Percentiles rank a stretch among this genome's conserved stretches.
Evolutionary conservation across 2,888 invertebrate genomes (phyloP).

Genomic region (Pterostichus madidus): DNA sequence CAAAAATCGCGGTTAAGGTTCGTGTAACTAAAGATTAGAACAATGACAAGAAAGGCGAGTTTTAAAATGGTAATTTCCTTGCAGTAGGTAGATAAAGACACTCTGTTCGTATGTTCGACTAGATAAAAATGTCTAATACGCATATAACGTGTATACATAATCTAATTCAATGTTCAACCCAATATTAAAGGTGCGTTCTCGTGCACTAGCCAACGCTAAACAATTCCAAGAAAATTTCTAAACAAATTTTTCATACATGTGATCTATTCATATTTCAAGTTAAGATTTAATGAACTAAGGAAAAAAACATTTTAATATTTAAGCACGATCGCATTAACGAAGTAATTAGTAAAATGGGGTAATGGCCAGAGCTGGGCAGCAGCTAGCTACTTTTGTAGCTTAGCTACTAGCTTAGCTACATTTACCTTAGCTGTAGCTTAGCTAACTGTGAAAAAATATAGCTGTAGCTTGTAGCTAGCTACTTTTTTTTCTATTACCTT

Average conservation of each 20-base stretch:
- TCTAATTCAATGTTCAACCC: constrained; percentile 7
- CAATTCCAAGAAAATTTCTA: constrained; percentile 49
- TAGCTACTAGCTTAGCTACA: too few relatives aligned
- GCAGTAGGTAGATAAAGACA: constrained; percentile 36
- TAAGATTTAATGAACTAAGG: constrained; percentile 34
- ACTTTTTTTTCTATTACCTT: too few relatives aligned
- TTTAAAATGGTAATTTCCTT: constrained; percentile 20
- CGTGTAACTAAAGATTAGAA: neutral
- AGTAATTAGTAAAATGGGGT: too few relatives aligned
- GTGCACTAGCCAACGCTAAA: neutral
- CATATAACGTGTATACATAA: constrained; percentile 24
- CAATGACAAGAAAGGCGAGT: constrained; percentile 5
- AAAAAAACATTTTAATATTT: too few relatives aligned
- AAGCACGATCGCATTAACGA: too few relatives aligned
- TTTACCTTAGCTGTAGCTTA: too few relatives aligned
- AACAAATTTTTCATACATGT: constrained; percentile 40
- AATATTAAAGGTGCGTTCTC: neutral
- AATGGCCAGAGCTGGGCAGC: too few relatives aligned
- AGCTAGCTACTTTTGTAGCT: too few relatives aligned
- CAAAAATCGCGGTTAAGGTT: neutral
- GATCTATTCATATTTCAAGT: constrained; percentile 49
- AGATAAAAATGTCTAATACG: constrained; percentile 42
- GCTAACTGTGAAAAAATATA: too few relatives aligned
- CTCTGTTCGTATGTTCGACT: constrained; percentile 1
- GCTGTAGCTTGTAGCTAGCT: too few relatives aligned